Conservation (phyloP, 2,888 invertebrate genomes). For the Dorcus parallelipipedus region DNA sequence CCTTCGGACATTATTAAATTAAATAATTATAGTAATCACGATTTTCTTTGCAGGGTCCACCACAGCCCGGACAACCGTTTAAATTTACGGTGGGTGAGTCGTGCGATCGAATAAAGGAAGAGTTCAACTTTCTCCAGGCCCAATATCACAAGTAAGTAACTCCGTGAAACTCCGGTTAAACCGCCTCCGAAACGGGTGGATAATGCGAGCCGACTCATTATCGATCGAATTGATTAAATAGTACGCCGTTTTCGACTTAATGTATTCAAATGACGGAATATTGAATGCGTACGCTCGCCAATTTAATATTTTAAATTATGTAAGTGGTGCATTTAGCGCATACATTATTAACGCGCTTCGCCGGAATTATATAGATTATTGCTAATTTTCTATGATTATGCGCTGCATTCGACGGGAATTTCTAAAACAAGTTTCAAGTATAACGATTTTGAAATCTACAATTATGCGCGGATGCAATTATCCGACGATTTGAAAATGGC, state of each 20-base stretch:
- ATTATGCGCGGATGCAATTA: background rate
- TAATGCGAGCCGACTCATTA: too few species aligned
- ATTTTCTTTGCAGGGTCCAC: conserved; percentile 67
- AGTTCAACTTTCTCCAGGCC: conserved; percentile 91
- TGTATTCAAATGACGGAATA: conserved; percentile 18
- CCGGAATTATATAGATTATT: background rate
- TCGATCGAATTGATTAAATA: too few species aligned
- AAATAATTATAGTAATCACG: background rate
- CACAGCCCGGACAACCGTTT: conserved; percentile 87
- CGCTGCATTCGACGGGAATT: background rate
- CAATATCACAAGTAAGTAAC: conserved; percentile 90
- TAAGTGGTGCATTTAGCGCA: conserved; percentile 3
- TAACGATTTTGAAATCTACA: background rate
- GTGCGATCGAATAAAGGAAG: conserved; percentile 93
- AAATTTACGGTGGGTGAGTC: conserved; percentile 92
- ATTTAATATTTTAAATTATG: conserved; percentile 6
- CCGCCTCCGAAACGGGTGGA: too few species aligned
- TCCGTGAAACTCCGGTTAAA: too few species aligned
- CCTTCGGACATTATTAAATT: background rate
- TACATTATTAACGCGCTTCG: conserved; percentile 4
- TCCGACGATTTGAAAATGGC: background rate
- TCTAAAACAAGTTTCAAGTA: background rate
- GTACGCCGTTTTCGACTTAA: background rate
- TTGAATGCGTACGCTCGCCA: conserved; percentile 4
- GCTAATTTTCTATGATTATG: background rate